phyloP scores from a whole-genome alignment of 2,113 vertebrate species.

The Zosterops hypoxanthus region DNA sequence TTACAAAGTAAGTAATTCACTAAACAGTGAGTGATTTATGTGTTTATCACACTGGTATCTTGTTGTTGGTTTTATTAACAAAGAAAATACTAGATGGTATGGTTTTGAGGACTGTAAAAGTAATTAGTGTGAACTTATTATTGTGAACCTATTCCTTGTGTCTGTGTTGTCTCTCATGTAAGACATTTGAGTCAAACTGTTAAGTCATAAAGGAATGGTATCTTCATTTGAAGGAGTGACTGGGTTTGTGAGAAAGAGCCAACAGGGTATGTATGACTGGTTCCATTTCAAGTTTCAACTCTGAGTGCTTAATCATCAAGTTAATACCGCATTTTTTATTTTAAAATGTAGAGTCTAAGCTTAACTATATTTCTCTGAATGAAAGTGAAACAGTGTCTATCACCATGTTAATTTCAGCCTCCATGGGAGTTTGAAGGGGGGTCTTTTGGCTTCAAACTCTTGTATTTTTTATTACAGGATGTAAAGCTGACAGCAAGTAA shows the following conservation, averaged over 20 bases:
- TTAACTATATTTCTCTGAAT: neutral
- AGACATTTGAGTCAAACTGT: neutral
- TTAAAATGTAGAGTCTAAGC: neutral
- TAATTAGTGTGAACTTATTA: neutral
- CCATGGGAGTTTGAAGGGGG: neutral
- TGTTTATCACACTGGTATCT: neutral
- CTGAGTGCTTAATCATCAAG: neutral
- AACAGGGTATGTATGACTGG: accelerated
- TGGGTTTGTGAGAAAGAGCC: neutral
- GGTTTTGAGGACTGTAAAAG: neutral
- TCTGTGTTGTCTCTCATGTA: neutral
- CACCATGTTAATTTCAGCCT: neutral
- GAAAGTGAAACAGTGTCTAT: neutral
- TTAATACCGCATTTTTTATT: neutral
- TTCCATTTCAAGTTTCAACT: neutral
- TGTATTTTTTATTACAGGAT: constrained; percentile 79
- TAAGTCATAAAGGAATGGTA: neutral
- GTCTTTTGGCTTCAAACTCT: neutral
- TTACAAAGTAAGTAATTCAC: constrained; percentile 88
- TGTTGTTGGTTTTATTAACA: neutral
- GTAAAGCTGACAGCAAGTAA: constrained; percentile 98
- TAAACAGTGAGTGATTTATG: neutral
- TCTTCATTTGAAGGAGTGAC: neutral
- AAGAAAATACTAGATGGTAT: neutral
- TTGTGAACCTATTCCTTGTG: neutral